Evolutionary conservation across 2,797 vertebrate species (phyloP).

Genomic region (Melanotaenia boesemani): DNA sequence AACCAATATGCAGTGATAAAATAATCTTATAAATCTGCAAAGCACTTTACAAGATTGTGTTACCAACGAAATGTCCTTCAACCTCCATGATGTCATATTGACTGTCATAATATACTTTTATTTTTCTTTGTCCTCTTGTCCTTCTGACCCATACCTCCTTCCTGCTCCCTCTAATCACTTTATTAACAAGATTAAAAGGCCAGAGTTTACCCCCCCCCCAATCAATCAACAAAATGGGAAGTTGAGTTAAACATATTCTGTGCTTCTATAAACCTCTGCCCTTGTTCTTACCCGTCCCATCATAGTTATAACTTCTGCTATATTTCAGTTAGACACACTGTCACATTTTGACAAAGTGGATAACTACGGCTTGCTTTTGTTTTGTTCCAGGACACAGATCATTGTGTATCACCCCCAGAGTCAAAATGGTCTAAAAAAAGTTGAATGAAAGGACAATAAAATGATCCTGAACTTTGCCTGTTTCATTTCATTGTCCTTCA

Average conservation of each 20-base stretch:
- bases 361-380: constrained; percentile 27
- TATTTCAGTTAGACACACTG: constrained; percentile 15
- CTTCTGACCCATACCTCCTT: constrained; percentile 17
- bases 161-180: constrained; percentile 41
- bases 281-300: not conserved
- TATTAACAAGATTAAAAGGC: constrained; percentile 73
- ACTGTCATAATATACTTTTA: constrained; percentile 47
- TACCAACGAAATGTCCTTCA: constrained; percentile 56
- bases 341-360: constrained; percentile 32
- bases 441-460: constrained; percentile 65
- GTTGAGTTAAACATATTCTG: constrained; percentile 42
- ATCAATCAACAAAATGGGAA: constrained; percentile 71
- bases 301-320: constrained; percentile 19
- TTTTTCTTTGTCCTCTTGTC: constrained; percentile 56
- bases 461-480: constrained; percentile 62
- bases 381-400: constrained; percentile 46
- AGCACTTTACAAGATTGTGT: constrained; percentile 71
- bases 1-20: constrained; percentile 52
- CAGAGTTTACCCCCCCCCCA: constrained; percentile 43
- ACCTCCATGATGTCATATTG: constrained; percentile 64
- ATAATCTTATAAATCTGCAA: constrained; percentile 60
- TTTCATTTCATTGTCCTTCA: constrained; percentile 70
- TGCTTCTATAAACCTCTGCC: constrained; percentile 26
- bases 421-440: constrained; percentile 38
- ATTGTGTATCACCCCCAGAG: constrained; percentile 23